A percentile compares a stretch with the other conserved stretches of the same genome.
Evolutionary conservation across 1,140 invertebrate species (phyloP).

Genomic region (Patella vulgata): DNA sequence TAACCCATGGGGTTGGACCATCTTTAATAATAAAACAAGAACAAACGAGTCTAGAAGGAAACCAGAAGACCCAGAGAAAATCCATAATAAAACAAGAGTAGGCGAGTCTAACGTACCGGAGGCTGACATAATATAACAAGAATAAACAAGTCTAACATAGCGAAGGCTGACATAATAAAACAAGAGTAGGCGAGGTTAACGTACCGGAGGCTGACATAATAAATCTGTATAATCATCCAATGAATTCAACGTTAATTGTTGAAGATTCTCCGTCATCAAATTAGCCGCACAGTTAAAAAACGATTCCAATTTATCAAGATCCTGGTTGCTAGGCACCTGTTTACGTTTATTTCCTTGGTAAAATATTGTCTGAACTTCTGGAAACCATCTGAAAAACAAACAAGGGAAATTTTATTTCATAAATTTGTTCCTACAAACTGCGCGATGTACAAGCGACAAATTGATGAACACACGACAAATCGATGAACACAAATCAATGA

Average conservation of each 20-base stretch:
- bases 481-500: too few species aligned
- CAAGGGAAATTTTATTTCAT: too few species aligned
- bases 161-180: constrained; percentile 49
- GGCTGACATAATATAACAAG: too few species aligned
- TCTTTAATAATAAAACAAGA: too few species aligned
- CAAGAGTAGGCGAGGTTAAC: constrained; percentile 35
- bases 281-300: constrained; percentile 87
- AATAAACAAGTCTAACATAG: too few species aligned
- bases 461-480: too few species aligned
- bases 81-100: not conserved
- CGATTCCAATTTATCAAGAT: constrained; percentile 74
- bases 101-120: constrained; percentile 72
- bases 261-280: constrained; percentile 87
- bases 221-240: constrained; percentile 82
- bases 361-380: constrained; percentile 72
- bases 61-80: too few species aligned
- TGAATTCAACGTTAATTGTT: constrained; percentile 82
- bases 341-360: constrained; percentile 78
- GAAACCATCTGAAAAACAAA: constrained; percentile 69
- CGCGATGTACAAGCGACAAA: not conserved
- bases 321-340: constrained; percentile 76
- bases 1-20: too few species aligned
- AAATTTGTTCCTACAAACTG: too few species aligned
- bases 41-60: too few species aligned
- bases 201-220: constrained; percentile 79